phyloP scores from a whole-genome alignment of 92 coral and sea anemone species.

The Phenganax subtilis region DNA sequence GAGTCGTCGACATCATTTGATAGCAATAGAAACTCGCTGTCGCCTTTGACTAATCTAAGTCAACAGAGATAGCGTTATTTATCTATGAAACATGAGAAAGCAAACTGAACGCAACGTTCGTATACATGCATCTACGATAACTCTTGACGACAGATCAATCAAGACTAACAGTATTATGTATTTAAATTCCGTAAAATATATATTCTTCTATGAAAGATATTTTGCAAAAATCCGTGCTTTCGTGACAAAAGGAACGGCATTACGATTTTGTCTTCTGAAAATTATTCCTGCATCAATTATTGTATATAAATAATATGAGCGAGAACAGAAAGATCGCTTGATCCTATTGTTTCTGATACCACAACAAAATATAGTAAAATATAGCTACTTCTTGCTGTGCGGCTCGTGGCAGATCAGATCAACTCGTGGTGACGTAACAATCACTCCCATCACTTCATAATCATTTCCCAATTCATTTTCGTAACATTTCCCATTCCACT shows the following conservation, averaged over 20 bases:
- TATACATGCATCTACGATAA: neutral
- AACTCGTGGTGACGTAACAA: too few species aligned
- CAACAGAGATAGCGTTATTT: neutral
- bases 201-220: neutral
- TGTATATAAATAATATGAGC: too few species aligned
- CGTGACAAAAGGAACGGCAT: neutral
- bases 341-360: too few species aligned
- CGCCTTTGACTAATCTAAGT: slow-evolving; percentile 22
- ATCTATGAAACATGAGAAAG: neutral
- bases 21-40: slow-evolving; percentile 21
- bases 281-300: too few species aligned
- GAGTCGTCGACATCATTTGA: neutral
- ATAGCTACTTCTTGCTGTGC: too few species aligned
- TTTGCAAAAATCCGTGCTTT: neutral
- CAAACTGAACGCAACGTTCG: neutral
- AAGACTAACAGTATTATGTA: slow-evolving; percentile 1
- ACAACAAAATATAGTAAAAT: too few species aligned
- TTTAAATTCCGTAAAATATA: neutral
- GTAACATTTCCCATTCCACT: too few species aligned
- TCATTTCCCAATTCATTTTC: too few species aligned
- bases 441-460: too few species aligned
- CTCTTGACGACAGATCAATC: neutral
- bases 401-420: too few species aligned
- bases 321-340: too few species aligned
- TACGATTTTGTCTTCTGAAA: neutral